Conservation (phyloP, 2,888 invertebrate species). For the Charanyca ferruginea region DNA sequence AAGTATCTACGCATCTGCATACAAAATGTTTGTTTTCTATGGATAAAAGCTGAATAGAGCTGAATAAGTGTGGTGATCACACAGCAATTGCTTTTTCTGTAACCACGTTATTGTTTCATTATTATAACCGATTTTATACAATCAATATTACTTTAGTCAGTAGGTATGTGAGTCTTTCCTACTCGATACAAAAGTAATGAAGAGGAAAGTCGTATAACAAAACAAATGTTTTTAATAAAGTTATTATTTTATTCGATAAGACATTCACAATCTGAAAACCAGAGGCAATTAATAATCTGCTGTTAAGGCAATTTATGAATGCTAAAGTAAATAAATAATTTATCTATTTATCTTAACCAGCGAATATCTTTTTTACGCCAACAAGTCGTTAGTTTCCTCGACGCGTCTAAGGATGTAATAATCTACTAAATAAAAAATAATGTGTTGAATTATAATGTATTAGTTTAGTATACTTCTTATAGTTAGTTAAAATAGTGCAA, state of each 20-base stretch:
- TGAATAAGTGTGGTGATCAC: too few species aligned
- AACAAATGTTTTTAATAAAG: constrained; percentile 75
- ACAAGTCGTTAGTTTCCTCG: constrained; percentile 78
- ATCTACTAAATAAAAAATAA: constrained; percentile 73
- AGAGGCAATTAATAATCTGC: constrained; percentile 85
- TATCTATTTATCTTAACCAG: constrained; percentile 81
- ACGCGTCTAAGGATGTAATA: constrained; percentile 69
- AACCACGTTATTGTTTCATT: too few species aligned
- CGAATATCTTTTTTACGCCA: constrained; percentile 77
- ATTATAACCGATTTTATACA: too few species aligned
- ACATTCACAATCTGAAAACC: constrained; percentile 88
- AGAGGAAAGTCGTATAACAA: constrained; percentile 24
- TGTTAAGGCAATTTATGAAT: constrained; percentile 87
- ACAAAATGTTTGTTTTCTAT: too few species aligned
- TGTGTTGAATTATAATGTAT: constrained; percentile 74
- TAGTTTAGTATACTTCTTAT: constrained; percentile 75
- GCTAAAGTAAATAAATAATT: constrained; percentile 88
- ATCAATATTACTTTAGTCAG: too few species aligned
- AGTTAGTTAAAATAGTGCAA: constrained; percentile 79
- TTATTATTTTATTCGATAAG: constrained; percentile 89
- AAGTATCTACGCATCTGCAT: too few species aligned
- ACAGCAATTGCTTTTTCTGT: too few species aligned
- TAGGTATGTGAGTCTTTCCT: neutral
- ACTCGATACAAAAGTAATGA: neutral
- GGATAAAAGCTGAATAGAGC: too few species aligned